Evolutionary conservation across 1,140 invertebrate species (phyloP), one percentile per base, ranked within the genome.

Genomic region (Drosophila repletoides): DNA sequence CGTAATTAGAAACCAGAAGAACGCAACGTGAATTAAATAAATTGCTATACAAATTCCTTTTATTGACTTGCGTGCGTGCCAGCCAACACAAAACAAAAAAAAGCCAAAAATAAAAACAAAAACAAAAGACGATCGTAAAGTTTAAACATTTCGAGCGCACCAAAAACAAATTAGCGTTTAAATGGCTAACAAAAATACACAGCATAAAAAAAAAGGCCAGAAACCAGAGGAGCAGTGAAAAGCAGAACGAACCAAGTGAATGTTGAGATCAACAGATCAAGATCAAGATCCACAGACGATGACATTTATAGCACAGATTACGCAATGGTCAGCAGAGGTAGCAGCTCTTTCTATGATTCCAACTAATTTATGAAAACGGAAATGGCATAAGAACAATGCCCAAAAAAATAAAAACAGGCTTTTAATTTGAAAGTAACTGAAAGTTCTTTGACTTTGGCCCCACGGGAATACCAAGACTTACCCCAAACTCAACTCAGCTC

Each of bases 291-390:
- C 29, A 41, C 19, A 46, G 40, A 28, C 34, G 52, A 40, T 56
- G 68, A 67, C 68, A 71, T 81, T 81, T 59, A 80, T 67, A 49
- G 55, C 15, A 15, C 7, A 21, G 36, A 71, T 80, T 81, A 81
- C 76, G 76, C 77, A 81, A 81, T 76, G 72, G 28, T 26, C 26
- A 40, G 46, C 9, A 15, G 10, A 46, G 38, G 43, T 58, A 76
- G 65, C 49, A 56, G 36, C 15, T 55, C 28, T 24, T 36, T 34
- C 1, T 45, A 41, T 46, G 19, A 28, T 33, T 29, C 60, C 29
- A 63, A 63, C 68, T 76, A 76, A 76, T 76, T 76, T 68, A 72
- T 72, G 58, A 55, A 81, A 81, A 61, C 79, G 77, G 77, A 81
- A 81, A 81, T 77, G 64, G 9, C 29, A 38, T 38, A 45, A 51